Evolutionary conservation across 2,113 vertebrate genomes (phyloP).

Genomic region (Todiramphus saurophagus): DNA sequence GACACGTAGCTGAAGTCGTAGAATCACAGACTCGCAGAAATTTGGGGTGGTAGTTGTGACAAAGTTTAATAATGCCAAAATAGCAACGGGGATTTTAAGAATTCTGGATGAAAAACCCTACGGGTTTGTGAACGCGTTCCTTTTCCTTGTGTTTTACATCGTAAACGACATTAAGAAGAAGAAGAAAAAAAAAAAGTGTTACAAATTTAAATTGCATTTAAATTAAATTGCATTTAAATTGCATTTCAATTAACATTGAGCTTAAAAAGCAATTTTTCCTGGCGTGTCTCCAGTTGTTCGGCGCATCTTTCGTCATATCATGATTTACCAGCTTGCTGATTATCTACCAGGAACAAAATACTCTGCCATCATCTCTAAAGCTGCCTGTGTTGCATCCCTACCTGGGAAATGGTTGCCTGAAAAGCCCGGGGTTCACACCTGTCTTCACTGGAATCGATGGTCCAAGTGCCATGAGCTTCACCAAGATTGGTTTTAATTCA

Average conservation of each 20-base stretch:
- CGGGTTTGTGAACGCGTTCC: neutral
- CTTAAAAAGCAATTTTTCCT: neutral
- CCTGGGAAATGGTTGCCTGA: neutral
- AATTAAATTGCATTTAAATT: neutral
- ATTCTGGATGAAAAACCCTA: neutral
- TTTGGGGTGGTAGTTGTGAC: neutral
- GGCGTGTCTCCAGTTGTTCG: neutral
- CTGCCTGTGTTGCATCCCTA: neutral
- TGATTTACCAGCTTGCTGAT: neutral
- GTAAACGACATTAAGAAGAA: neutral
- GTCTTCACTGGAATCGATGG: neutral
- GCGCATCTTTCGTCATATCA: neutral
- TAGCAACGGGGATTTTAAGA: neutral
- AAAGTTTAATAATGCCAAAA: neutral
- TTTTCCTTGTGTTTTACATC: neutral
- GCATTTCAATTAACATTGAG: neutral
- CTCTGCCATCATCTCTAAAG: neutral
- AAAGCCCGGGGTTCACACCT: neutral
- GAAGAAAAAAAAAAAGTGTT: neutral
- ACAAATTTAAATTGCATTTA: neutral
- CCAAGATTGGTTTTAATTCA: neutral
- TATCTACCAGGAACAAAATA: neutral
- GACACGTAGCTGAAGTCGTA: neutral
- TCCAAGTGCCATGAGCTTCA: neutral
- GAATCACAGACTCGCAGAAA: neutral